Base-by-base conservation (phyloP, 2,797 vertebrate species). In the Acestrorhynchus altus region DNA sequence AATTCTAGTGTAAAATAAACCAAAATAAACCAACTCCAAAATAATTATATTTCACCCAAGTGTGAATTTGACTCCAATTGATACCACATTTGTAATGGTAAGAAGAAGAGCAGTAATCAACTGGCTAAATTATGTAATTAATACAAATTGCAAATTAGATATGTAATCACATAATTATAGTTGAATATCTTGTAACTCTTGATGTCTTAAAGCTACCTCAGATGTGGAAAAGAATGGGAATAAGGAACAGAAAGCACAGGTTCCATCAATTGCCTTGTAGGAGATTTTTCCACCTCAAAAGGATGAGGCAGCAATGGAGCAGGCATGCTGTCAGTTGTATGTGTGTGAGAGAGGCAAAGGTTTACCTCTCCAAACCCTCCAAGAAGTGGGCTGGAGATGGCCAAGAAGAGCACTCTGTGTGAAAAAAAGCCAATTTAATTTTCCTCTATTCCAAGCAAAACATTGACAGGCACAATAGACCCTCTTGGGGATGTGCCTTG, bases 371-470 rank as follows among this genome's bases (percentile, higher is more conserved):
- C 76, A 90, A 80, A 85, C 88, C 86, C 90, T 39, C 47, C 8
- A 4, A 73, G 67, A 90, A 93, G 90, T 91, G 88, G 83, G 59
- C 83, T 90, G 86, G 88, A 88, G 88, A 92, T 92, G 89, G 79
- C 85, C 81, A 83, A 90, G 83, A 90, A 92, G 89, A 87, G 87
- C 90, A 87, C 92, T 93, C 88, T 83, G 71, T 84, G 42, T 15
- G 39, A 83, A 90, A 66, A 90, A 87, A 89, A 88, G 85, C 77
- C 87, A 92, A 92, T 93, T 93, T 89, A 90, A 92, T 92, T 91
- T 94, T 92, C 89, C 80, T 93, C 89, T 91, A 85, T 87, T 83
- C 87, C 88, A 90, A 92, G 90, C 89, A 94, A 92, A 93, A 92
- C 91, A 91, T 91, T 92, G 87, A 90, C 86, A 89, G 82, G 78